These are phyloP conservation scores for Colletes latitarsis DNA, from an alignment of 1,140 invertebrate species.

Conservation along the genomic window DNA sequence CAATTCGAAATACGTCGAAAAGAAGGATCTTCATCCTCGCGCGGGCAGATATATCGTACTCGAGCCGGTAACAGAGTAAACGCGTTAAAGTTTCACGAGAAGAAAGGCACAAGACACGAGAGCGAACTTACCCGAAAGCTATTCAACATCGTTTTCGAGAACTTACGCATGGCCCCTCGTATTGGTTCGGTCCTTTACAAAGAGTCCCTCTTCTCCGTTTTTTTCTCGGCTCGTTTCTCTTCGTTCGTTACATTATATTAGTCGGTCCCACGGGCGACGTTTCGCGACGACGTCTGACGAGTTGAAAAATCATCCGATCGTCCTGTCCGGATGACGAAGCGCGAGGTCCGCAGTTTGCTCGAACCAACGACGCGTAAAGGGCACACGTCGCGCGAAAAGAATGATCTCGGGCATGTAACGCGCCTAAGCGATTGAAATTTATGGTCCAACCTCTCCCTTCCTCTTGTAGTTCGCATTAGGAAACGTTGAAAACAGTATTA, in stretches of 20 bases:
- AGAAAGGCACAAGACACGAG: conserved; percentile 20
- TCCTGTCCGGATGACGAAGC: not conserved
- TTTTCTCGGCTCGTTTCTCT: conserved; percentile 33
- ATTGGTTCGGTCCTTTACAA: not conserved
- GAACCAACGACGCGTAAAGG: not conserved
- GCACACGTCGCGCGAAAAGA: not conserved
- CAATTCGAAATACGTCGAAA: conserved; percentile 30
- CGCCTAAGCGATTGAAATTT: not conserved
- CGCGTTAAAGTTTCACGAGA: conserved; percentile 59
- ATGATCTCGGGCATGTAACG: too few species aligned
- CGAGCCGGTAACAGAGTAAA: conserved; percentile 44
- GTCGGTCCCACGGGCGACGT: conserved; percentile 22
- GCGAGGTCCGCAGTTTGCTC: not conserved
- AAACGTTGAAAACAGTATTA: too few species aligned
- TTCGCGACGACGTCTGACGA: not conserved
- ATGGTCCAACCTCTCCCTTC: not conserved
- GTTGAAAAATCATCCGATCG: conserved; percentile 42
- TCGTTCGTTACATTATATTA: conserved; percentile 48
- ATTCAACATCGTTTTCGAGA: conserved; percentile 44
- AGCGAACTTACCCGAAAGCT: conserved; percentile 39
- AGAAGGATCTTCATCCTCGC: conserved; percentile 46
- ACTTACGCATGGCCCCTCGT: not conserved
- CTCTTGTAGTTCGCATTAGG: not conserved
- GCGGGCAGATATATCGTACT: conserved; percentile 14
- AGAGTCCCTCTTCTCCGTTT: not conserved